Conservation (phyloP, 2,113 vertebrate genomes). For the Cinclus mexicanus region DNA sequence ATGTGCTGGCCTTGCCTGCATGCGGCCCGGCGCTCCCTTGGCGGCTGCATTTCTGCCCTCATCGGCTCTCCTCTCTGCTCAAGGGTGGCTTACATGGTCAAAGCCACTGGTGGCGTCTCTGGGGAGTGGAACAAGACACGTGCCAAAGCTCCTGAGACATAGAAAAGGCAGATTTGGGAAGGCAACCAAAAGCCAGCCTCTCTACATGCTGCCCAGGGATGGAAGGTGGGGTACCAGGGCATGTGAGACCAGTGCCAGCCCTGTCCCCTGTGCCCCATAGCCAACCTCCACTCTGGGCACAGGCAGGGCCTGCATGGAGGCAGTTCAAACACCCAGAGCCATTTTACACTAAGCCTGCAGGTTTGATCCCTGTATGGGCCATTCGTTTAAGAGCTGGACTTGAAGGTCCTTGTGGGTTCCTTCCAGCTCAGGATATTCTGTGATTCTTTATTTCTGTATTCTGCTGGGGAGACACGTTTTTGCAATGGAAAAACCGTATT, state of each 20-base stretch:
- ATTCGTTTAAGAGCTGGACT: neutral
- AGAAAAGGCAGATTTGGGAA: neutral
- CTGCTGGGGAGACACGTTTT: neutral
- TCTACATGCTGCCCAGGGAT: neutral
- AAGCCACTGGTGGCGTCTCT: neutral
- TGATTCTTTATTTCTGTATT: neutral
- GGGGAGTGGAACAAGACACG: fast-evolving
- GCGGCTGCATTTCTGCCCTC: neutral
- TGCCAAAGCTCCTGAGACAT: neutral
- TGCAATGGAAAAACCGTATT: neutral
- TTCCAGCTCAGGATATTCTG: neutral
- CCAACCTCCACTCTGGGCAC: fast-evolving
- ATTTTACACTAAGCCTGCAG: neutral
- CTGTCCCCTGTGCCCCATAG: neutral
- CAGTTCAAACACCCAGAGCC: neutral
- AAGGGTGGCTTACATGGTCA: neutral
- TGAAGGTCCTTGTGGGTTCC: neutral
- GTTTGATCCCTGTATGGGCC: neutral
- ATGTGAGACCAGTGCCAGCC: fast-evolving
- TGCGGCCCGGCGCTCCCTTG: neutral
- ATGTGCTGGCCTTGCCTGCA: neutral
- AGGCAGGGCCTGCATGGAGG: neutral
- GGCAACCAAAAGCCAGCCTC: neutral
- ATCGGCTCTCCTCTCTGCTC: neutral
- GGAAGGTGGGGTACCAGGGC: neutral